Conservation (phyloP, 2,113 vertebrate species). For the Leptocoma aspasia region DNA sequence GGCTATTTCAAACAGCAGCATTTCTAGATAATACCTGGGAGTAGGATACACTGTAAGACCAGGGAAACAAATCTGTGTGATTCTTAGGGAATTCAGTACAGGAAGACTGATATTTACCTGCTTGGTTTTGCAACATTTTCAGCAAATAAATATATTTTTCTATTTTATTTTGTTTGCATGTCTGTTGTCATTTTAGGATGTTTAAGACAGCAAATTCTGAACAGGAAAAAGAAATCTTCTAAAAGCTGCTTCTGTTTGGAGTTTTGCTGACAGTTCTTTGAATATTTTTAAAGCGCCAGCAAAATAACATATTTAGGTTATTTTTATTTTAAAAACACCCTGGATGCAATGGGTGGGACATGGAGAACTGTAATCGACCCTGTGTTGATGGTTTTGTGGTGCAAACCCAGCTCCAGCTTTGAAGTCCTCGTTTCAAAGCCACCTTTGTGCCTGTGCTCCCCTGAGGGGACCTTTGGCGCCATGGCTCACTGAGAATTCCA, state of each 20-base stretch:
- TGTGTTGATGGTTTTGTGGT: not conserved
- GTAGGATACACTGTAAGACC: not conserved
- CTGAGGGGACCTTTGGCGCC: not conserved
- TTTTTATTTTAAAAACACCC: not conserved
- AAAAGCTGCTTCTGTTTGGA: not conserved
- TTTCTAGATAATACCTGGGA: not conserved
- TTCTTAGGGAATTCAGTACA: not conserved
- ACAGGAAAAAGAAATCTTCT: not conserved
- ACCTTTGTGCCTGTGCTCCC: not conserved
- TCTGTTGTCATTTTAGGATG: not conserved
- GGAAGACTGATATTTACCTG: not conserved
- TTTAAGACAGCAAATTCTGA: not conserved
- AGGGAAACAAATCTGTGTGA: not conserved
- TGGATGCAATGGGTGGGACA: not conserved
- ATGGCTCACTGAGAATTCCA: fast-evolving
- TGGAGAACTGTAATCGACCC: not conserved
- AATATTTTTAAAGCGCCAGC: not conserved
- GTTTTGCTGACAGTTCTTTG: not conserved
- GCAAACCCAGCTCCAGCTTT: not conserved
- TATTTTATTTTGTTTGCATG: not conserved
- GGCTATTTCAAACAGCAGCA: not conserved
- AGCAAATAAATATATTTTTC: not conserved
- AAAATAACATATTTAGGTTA: not conserved
- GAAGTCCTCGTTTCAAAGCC: not conserved
- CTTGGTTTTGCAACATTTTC: not conserved